Percentiles rank a stretch among this genome's conserved stretches.
Evolutionary conservation across 2,797 vertebrate genomes (phyloP).

Genomic region (Rhinella marina): DNA sequence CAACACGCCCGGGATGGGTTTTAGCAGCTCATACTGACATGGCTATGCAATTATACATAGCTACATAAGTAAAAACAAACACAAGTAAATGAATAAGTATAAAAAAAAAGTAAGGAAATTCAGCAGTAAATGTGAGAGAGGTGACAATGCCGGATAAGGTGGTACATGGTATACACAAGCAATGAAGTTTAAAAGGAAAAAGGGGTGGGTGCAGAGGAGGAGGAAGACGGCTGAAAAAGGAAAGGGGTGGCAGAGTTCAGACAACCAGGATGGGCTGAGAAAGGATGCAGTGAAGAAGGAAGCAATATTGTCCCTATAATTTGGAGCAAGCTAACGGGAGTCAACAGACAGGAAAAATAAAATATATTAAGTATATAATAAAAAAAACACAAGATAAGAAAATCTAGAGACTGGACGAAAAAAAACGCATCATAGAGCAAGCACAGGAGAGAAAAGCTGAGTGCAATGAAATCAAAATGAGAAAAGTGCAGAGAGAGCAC

Average conservation of each 20-base stretch:
- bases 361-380: background rate
- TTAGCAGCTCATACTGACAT: constrained; percentile 10
- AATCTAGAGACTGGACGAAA: constrained; percentile 8
- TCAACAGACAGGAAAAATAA: background rate
- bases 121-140: background rate
- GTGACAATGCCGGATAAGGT: constrained; percentile 15
- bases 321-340: background rate
- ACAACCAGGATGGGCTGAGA: background rate
- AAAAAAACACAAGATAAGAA: background rate
- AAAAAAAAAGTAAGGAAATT: background rate
- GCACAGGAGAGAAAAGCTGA: constrained; percentile 56
- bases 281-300: background rate
- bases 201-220: background rate
- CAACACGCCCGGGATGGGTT: background rate
- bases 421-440: constrained; percentile 42
- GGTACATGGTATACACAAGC: background rate
- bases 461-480: constrained; percentile 50
- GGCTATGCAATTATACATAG: background rate
- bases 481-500: constrained; percentile 61
- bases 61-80: background rate
- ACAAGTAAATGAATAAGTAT: background rate
- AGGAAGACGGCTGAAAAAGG: background rate
- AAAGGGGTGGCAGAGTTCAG: background rate
- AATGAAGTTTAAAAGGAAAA: constrained; percentile 7
- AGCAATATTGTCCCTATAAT: background rate